Percentiles rank a stretch among this genome's conserved stretches.
Conservation (phyloP, 2,113 vertebrate genomes). For the Chloebia gouldiae region DNA sequence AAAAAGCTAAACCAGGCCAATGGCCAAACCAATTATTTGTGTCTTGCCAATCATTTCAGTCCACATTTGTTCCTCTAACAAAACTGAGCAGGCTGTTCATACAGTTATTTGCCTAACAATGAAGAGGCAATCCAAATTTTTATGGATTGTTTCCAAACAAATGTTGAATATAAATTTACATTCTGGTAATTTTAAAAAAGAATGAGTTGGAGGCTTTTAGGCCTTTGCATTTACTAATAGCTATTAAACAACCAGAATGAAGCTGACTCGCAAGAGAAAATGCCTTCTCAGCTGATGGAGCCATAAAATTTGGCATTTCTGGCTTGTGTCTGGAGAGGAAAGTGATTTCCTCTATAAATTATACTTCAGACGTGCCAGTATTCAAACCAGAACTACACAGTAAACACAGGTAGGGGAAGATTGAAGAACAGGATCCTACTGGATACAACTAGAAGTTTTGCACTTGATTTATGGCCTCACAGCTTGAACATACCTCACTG, state of each 20-base stretch:
- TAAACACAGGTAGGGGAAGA: background rate
- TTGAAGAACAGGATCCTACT: background rate
- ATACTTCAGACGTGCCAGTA: slow-evolving; percentile 20
- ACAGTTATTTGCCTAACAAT: slow-evolving; percentile 11
- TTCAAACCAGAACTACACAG: slow-evolving; percentile 37
- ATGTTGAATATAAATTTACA: background rate
- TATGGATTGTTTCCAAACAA: slow-evolving; percentile 15
- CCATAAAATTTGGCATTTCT: slow-evolving; percentile 10
- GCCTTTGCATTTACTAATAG: background rate
- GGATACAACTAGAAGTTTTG: slow-evolving; percentile 26
- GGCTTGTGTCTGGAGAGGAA: background rate
- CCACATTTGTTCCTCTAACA: background rate
- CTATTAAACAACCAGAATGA: background rate
- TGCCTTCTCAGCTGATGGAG: slow-evolving; percentile 1
- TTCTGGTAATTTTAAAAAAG: background rate
- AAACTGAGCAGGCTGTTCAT: background rate
- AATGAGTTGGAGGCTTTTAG: background rate
- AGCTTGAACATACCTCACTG: slow-evolving; percentile 19
- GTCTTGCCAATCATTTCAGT: slow-evolving; percentile 18
- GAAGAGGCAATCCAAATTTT: background rate
- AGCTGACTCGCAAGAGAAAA: slow-evolving; percentile 1
- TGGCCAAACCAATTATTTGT: slow-evolving; percentile 63
- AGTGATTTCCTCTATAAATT: slow-evolving; percentile 43
- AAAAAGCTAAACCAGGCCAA: slow-evolving; percentile 21
- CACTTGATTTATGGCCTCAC: slow-evolving; percentile 44